Conservation (phyloP, 2,797 vertebrate species). For the Sebastes vulpes region DNA sequence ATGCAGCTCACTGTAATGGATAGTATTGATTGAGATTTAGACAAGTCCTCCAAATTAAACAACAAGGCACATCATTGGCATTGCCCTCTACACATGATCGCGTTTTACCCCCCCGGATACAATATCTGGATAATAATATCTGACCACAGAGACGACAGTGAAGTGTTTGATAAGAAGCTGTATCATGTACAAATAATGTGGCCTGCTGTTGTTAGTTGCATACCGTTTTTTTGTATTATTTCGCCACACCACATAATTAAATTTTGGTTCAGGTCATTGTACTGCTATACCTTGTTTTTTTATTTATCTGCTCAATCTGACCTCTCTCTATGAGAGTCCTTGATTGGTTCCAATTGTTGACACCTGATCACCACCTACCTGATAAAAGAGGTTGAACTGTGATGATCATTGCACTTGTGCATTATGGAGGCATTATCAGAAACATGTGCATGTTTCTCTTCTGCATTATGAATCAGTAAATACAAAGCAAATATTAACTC, state of each 20-base stretch:
- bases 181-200: too few species aligned
- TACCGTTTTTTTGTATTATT: too few species aligned
- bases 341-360: not conserved
- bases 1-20: not conserved
- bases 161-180: too few species aligned
- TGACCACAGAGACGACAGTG: too few species aligned
- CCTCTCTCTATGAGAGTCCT: not conserved
- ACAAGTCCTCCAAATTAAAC: not conserved
- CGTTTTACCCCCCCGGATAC: too few species aligned
- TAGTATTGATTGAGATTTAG: not conserved
- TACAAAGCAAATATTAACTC: not conserved
- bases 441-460: not conserved
- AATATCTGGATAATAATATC: too few species aligned
- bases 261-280: too few species aligned
- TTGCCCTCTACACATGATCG: too few species aligned
- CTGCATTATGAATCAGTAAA: not conserved
- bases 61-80: too few species aligned
- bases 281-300: too few species aligned
- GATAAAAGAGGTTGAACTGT: not conserved
- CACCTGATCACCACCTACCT: not conserved
- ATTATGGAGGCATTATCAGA: not conserved
- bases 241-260: too few species aligned
- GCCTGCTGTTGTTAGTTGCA: too few species aligned
- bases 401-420: not conserved
- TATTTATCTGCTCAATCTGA: not conserved